Base-by-base conservation (phyloP, 2,888 invertebrate genomes). In the Hemicrepidius hirtus region DNA sequence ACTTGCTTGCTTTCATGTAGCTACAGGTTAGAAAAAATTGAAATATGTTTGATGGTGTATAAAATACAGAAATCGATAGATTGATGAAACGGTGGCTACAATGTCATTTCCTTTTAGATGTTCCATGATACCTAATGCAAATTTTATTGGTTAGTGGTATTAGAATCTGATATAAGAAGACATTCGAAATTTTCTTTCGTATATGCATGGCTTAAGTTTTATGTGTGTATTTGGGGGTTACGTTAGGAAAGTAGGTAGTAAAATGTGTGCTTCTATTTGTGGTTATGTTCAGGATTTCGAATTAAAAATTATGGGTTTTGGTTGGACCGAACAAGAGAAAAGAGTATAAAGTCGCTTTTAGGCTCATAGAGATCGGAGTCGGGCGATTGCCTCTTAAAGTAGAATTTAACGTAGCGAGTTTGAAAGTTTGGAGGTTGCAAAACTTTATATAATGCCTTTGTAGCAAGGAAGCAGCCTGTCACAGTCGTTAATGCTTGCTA, bases 351-450 rank as follows among this genome's bases (percentile, higher is more conserved):
- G 63, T 57, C 65, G 44, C 67, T 71, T 71, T 67, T 67, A 65
- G 62, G 40, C 64, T 72, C 53, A 64, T 68, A 57, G 63, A 73
- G 68, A 73, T 73, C 75, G 74, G 66, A 76, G 76, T 68, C 73
- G 76, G 75, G 73, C 79, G 83, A 84, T 84, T 84, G 83, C 83
- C 83, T 83, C 82, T 83, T 82, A 82, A 84, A 84, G 82, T 84
- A 82, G 84, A 84, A 83, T 84, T 84, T 83, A 84, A 83, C 83
- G 82, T 82, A 81, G 82, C 82, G 80, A 82, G 76, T 77, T 77
- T 75, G 74, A 80, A 80, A 81, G 80, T 81, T 81, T 79, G 59
- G 75, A 76, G 75, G 75, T 77, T 78, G 76, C 75, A 75, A 76
- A 80, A 82, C 81, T 76, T 81, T 82, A 78, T 75, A 78, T 75